Evolutionary conservation across 2,888 invertebrate species (phyloP), one percentile per base, ranked within the genome.

Genomic region (Erebia palarica): DNA sequence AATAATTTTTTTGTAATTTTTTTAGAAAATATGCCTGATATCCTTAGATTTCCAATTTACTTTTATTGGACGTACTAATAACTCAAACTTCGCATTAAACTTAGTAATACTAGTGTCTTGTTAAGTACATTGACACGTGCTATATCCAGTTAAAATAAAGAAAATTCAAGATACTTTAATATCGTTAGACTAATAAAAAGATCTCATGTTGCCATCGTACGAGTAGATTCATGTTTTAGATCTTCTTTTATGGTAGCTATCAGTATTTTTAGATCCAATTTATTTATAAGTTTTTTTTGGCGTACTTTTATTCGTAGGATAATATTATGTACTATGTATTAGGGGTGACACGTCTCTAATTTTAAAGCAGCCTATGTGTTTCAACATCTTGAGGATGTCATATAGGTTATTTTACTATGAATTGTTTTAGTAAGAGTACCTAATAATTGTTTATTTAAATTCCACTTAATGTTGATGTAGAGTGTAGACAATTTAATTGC

Each of bases 401-500:
- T 49, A 63, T 47, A 65, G 16, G 53, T 65, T 27, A 55, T 42
- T 55, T 10, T 36, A 36, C 8, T 36, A 4, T 49, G 8, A n/a
- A 16, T 65, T 42, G 27, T 16, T 57, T 66, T 66, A 66, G 16
- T 18, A 47, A 47, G 21, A 21, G 57, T 66, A 66, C 66, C 58
- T 66, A 57, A 57, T 44, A 65, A 44, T 57, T 21, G 57, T 44
- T 66, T 66, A 58, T 60, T 21, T 55, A 7, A 66, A 57, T 58
- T 66, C 57, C 55, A 66, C n/a, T 18, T 5, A 21, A 65, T 66
- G 57, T n/a, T 66, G 65, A 65, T 65, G 18, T 65, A 42, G 18
- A 63, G n/a, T n/a, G n/a, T n/a, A n/a, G n/a, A n/a, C n/a, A n/a
- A n/a, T n/a, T n/a, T 8, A 47, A 66, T 47, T 47, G 55, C 66